These are phyloP conservation scores for Cartodere bifasciata DNA, from an alignment of 2,888 invertebrate species.

Conservation along the genomic window DNA sequence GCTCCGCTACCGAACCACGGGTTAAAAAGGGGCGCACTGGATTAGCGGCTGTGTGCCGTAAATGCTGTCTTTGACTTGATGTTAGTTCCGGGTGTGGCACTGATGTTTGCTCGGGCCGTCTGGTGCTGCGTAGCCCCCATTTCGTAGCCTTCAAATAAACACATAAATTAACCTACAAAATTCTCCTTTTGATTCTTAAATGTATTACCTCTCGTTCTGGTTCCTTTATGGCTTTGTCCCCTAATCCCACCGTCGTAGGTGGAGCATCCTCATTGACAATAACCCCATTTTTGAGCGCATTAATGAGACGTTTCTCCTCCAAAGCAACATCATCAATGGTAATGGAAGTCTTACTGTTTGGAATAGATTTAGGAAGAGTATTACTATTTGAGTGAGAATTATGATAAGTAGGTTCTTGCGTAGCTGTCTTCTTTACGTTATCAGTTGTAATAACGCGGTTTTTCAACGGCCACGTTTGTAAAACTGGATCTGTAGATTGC, in stretches of 20 bases:
- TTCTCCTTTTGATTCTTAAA: too few species aligned
- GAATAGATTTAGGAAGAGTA: conserved; percentile 17
- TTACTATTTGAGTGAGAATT: conserved; percentile 13
- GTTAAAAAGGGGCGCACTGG: conserved; percentile 77
- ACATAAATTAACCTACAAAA: too few species aligned
- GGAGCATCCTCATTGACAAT: conserved; percentile 41
- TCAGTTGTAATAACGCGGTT: conserved; percentile 40
- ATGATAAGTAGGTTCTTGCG: conserved; percentile 15
- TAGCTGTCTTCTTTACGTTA: conserved; percentile 28
- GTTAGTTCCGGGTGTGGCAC: conserved; percentile 58
- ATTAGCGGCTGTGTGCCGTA: conserved; percentile 36
- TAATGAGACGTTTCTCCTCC: conserved; percentile 66
- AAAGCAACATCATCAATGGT: conserved; percentile 46
- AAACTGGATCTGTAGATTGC: conserved; percentile 33
- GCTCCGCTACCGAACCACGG: conserved; percentile 80
- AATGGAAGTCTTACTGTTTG: conserved; percentile 13
- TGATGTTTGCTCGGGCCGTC: conserved; percentile 37
- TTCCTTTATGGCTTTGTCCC: conserved; percentile 19
- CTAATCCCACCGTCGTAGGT: conserved; percentile 12
- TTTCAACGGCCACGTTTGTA: conserved; percentile 49
- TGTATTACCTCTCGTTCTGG: conserved; percentile 18
- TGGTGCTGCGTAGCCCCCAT: conserved; percentile 31
- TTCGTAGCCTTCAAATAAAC: conserved; percentile 21
- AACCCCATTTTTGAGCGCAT: conserved; percentile 63
- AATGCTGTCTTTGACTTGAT: conserved; percentile 45